These are phyloP conservation scores for Pterostichus madidus DNA, from an alignment of 2,888 invertebrate species.

Conservation along the genomic window DNA sequence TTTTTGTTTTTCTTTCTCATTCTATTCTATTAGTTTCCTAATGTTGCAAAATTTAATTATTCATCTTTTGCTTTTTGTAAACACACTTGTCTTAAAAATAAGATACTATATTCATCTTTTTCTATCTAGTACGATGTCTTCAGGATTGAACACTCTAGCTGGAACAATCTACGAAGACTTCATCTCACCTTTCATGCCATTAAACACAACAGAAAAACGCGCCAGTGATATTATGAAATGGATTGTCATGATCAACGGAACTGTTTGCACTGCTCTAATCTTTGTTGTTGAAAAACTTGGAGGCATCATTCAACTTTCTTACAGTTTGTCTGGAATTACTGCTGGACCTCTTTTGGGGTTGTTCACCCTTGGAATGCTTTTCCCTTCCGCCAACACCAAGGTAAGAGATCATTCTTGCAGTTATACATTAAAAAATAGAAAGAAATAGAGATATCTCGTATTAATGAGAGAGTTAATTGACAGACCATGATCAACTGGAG, in stretches of 20 bases:
- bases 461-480: too few relatives aligned
- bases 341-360: slow-evolving; percentile 84
- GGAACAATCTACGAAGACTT: slow-evolving; percentile 84
- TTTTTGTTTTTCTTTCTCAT: too few relatives aligned
- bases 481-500: too few relatives aligned
- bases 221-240: slow-evolving; percentile 82
- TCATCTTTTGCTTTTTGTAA: too few relatives aligned
- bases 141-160: slow-evolving; percentile 82
- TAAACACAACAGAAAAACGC: slow-evolving; percentile 77
- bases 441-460: too few relatives aligned
- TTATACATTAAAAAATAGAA: too few relatives aligned
- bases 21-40: too few relatives aligned
- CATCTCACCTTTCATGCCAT: slow-evolving; percentile 79
- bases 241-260: slow-evolving; percentile 78
- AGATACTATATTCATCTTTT: too few relatives aligned
- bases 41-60: too few relatives aligned
- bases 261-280: slow-evolving; percentile 86
- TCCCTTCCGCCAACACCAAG: slow-evolving; percentile 82
- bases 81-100: too few relatives aligned
- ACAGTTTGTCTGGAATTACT: slow-evolving; percentile 82
- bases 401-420: slow-evolving; percentile 73
- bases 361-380: slow-evolving; percentile 84
- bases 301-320: slow-evolving; percentile 82
- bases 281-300: slow-evolving; percentile 83
- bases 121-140: slow-evolving; percentile 80